These are phyloP conservation scores for Mythimna pallens DNA, from an alignment of 2,888 invertebrate genomes.

Conservation along the genomic window DNA sequence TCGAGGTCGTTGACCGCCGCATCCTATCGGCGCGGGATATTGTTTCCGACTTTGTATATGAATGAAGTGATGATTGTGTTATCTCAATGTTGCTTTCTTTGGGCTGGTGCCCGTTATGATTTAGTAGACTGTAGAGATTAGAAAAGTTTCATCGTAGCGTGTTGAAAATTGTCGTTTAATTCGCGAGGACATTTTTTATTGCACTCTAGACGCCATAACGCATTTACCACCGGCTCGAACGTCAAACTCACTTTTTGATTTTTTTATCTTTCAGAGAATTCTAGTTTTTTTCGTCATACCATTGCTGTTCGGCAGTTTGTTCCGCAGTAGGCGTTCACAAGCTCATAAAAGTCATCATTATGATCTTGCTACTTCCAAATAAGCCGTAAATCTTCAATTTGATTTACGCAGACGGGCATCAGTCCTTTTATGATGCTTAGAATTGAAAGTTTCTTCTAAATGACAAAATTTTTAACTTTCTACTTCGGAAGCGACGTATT, in stretches of 20 bases:
- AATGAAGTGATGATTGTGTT: constrained; percentile 42
- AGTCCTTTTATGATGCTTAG: background rate
- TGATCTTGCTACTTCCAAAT: background rate
- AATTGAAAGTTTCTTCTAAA: background rate
- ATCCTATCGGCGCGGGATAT: constrained; percentile 64
- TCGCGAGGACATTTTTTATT: background rate
- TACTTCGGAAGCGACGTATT: background rate
- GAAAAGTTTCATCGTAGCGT: background rate
- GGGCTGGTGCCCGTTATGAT: background rate
- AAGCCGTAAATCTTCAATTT: constrained; percentile 1
- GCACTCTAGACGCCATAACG: background rate
- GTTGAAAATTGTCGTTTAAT: background rate
- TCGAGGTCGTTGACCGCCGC: constrained; percentile 64
- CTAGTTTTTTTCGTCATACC: background rate
- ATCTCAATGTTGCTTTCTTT: constrained; percentile 22
- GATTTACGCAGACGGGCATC: background rate
- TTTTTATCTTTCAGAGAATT: background rate
- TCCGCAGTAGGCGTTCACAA: background rate
- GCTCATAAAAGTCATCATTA: background rate
- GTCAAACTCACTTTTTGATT: background rate
- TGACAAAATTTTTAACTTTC: background rate
- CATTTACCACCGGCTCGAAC: background rate
- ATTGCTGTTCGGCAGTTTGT: background rate
- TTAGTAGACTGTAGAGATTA: background rate
- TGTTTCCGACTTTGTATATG: constrained; percentile 61